phyloP scores from a whole-genome alignment of 2,797 vertebrate genomes.

The Cheirogaleus major region DNA sequence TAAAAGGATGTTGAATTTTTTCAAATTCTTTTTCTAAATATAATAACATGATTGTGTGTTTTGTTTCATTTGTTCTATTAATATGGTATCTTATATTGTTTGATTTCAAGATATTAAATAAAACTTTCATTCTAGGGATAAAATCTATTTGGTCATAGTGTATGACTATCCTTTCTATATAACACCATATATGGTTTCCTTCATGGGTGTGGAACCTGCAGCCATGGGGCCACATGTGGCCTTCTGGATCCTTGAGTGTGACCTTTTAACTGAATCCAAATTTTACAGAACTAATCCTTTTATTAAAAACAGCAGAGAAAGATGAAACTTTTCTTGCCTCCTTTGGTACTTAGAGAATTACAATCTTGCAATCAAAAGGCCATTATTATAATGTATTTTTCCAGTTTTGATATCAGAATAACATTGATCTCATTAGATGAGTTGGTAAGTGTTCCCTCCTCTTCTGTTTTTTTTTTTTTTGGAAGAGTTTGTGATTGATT shows the following conservation, averaged over 20 bases:
- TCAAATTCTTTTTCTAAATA: neutral
- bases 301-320: no score
- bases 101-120: neutral
- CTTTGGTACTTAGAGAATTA: no score
- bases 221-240: no score
- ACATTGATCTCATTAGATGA: neutral
- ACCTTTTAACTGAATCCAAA: no score
- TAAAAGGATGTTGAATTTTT: neutral
- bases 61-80: neutral
- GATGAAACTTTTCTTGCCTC: no score
- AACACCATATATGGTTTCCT: neutral
- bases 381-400: neutral
- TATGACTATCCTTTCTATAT: neutral
- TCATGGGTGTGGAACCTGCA: no score
- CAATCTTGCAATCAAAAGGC: no score
- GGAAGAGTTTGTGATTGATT: neutral
- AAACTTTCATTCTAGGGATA: neutral
- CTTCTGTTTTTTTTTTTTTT: neutral
- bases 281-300: no score
- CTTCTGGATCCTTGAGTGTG: no score
- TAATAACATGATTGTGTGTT: neutral
- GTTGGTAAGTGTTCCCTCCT: neutral
- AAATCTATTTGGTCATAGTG: neutral
- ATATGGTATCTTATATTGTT: neutral
- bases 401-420: neutral